phyloP scores from a whole-genome alignment of 2,797 vertebrate species.

The Pteropus rufus region DNA sequence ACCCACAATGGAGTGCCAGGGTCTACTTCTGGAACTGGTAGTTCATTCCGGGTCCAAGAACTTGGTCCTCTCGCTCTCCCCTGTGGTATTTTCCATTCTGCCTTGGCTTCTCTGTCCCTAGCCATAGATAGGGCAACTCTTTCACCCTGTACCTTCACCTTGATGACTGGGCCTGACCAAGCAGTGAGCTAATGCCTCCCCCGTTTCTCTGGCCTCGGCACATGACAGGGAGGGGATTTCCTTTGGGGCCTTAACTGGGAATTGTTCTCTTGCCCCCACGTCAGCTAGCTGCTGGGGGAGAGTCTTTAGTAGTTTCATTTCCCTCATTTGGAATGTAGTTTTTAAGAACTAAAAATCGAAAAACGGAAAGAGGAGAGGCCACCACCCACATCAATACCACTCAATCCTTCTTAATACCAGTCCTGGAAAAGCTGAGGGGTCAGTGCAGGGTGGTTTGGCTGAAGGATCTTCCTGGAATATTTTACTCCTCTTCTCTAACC shows the following conservation, averaged over 20 bases:
- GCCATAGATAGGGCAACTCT: not conserved
- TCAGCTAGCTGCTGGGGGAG: constrained; percentile 28
- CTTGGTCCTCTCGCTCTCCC: not conserved
- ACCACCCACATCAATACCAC: constrained; percentile 5
- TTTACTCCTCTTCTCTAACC: not conserved
- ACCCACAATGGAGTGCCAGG: not conserved
- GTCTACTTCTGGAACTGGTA: not conserved
- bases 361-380: constrained; percentile 76
- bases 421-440: not conserved
- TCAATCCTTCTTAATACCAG: not conserved
- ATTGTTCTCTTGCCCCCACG: constrained; percentile 70
- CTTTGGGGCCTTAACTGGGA: constrained; percentile 62
- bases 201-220: not conserved
- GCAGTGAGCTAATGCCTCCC: not conserved
- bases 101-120: not conserved
- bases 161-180: not conserved
- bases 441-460: not conserved
- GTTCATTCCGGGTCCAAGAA: not conserved
- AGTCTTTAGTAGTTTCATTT: constrained; percentile 81
- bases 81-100: not conserved
- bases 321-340: constrained; percentile 80
- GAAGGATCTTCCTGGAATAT: not conserved
- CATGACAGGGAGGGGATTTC: constrained; percentile 57
- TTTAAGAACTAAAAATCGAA: constrained; percentile 75
- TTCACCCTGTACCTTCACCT: not conserved